phyloP scores from a whole-genome alignment of 92 coral and sea anemone species.

The Porites cylindrica region DNA sequence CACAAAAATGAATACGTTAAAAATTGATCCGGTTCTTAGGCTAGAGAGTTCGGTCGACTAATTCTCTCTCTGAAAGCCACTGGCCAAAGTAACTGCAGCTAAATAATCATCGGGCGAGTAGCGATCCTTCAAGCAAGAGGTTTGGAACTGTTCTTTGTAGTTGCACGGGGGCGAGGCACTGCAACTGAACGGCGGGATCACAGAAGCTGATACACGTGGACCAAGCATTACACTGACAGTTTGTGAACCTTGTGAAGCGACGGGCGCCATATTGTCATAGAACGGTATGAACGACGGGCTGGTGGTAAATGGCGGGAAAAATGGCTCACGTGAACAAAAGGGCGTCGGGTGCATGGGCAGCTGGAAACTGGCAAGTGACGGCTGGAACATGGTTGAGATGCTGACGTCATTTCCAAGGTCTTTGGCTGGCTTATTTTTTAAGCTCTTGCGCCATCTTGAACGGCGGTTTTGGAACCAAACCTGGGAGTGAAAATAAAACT shows the following conservation, averaged over 20 bases:
- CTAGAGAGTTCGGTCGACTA: neutral
- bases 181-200: constrained; percentile 5
- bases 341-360: constrained; percentile 14
- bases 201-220: constrained; percentile 14
- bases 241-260: neutral
- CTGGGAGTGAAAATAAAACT: constrained; percentile 35
- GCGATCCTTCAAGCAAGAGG: constrained; percentile 33
- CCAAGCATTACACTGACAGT: neutral
- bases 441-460: constrained; percentile 82
- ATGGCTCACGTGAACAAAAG: constrained; percentile 25
- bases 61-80: constrained; percentile 67
- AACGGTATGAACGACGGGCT: constrained; percentile 2
- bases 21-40: no score
- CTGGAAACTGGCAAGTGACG: constrained; percentile 21
- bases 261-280: neutral
- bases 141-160: neutral
- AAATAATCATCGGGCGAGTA: constrained; percentile 67
- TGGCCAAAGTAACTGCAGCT: constrained; percentile 70
- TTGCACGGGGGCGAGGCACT: neutral
- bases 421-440: constrained; percentile 83
- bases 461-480: constrained; percentile 95
- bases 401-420: neutral
- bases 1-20: no score
- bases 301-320: constrained; percentile 2
- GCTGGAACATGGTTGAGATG: constrained; percentile 14